phyloP scores from a whole-genome alignment of 2,113 vertebrate species.

The Zosterops borbonicus region DNA sequence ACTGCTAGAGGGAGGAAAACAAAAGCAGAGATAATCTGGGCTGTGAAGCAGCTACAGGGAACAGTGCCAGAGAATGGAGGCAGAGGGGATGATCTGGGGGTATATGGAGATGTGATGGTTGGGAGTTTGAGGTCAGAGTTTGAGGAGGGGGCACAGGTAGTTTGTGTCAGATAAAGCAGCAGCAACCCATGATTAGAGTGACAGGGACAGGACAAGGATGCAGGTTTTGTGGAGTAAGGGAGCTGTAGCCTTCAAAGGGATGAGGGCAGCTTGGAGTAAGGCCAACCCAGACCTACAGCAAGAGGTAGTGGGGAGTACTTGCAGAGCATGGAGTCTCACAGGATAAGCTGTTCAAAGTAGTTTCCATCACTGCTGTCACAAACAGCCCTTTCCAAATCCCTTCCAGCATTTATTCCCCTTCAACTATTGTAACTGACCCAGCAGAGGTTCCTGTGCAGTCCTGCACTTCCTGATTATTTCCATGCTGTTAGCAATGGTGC shows the following conservation, averaged over 20 bases:
- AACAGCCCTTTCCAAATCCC: not conserved
- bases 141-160: not conserved
- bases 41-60: not conserved
- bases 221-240: not conserved
- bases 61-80: not conserved
- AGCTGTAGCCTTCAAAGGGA: not conserved
- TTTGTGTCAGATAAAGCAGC: not conserved
- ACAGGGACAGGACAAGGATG: not conserved
- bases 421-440: fast-evolving
- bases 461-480: not conserved
- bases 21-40: not conserved
- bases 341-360: not conserved
- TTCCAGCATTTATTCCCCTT: not conserved
- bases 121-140: not conserved
- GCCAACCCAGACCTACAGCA: not conserved
- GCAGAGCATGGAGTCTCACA: not conserved
- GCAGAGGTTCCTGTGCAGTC: not conserved
- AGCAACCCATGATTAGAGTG: not conserved
- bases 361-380: not conserved
- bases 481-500: not conserved
- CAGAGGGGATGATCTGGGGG: not conserved
- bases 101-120: not conserved
- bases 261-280: not conserved
- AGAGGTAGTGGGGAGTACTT: not conserved
- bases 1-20: not conserved